Evolutionary conservation across 2,888 invertebrate species (phyloP), one percentile per base, ranked within the genome.

Genomic region (Xiphydria camelus): DNA sequence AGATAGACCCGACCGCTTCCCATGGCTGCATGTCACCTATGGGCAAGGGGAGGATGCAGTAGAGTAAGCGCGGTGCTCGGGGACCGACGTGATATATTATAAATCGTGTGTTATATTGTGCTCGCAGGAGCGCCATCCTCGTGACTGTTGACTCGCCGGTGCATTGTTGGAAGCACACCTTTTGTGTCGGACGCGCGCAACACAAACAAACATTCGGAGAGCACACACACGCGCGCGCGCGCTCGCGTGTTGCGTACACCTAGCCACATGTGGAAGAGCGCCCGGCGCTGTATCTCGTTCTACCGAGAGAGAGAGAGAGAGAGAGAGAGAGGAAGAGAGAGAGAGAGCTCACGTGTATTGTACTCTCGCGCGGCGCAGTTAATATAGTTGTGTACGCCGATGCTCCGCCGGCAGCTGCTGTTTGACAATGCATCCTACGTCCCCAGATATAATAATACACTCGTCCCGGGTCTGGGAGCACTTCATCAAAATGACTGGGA

Each of bases 61-160:
- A n/a, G n/a, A n/a, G n/a, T n/a, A n/a, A n/a, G n/a, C n/a, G n/a
- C n/a, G n/a, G n/a, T n/a, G n/a, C n/a, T n/a, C n/a, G n/a, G n/a
- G n/a, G n/a, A n/a, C n/a, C n/a, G n/a, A n/a, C n/a, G n/a, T n/a
- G n/a, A 53, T 54, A 40, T 53, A 64, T 70, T 66, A 72, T 73
- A 72, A 73, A 73, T 72, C 69, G 68, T 56, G 64, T 58, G 65
- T 63, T 69, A 69, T 66, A 72, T 71, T 72, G 70, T 71, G 62
- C 66, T 62, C 57, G n/a, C n/a, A 60, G 58, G 61, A 66, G 64
- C 55, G 53, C 56, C 57, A 59, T 65, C 61, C 55, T 66, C 68
- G 66, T 70, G 69, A 70, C 69, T 71, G 71, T 72, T 71, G 70
- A 70, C 68, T 70, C 62, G 68, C 52, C 64, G 64, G 62, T 61